phyloP scores from a whole-genome alignment of 2,113 vertebrate genomes.

The Pontoporia blainvillei region DNA sequence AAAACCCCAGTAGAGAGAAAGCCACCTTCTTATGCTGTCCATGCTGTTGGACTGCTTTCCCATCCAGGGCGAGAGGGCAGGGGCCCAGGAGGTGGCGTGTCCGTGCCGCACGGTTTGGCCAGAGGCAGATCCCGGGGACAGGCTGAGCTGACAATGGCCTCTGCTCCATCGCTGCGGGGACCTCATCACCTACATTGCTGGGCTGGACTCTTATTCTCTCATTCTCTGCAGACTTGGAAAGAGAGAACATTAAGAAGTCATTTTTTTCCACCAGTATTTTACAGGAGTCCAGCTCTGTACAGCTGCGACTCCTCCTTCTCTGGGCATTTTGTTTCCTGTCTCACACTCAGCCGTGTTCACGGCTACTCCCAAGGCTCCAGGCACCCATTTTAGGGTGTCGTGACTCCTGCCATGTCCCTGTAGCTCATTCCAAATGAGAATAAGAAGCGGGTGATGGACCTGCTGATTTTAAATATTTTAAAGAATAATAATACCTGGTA shows the following conservation, averaged over 20 bases:
- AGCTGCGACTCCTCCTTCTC: neutral
- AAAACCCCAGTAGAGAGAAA: neutral
- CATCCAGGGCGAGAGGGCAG: rapidly evolving
- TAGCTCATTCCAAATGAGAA: rapidly evolving
- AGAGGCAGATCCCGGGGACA: rapidly evolving
- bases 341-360: rapidly evolving
- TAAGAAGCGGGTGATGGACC: rapidly evolving
- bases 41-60: rapidly evolving
- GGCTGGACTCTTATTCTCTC: neutral
- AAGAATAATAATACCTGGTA: constrained; percentile 40
- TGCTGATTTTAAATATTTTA: neutral
- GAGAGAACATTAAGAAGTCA: neutral
- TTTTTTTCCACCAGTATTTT: neutral
- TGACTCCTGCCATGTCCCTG: rapidly evolving
- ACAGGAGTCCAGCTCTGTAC: rapidly evolving
- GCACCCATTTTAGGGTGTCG: rapidly evolving
- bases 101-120: rapidly evolving
- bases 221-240: neutral
- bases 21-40: rapidly evolving
- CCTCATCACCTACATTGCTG: rapidly evolving
- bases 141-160: rapidly evolving
- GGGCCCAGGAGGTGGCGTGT: neutral
- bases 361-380: rapidly evolving
- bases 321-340: rapidly evolving
- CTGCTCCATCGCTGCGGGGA: rapidly evolving